phyloP scores from a whole-genome alignment of 1,140 invertebrate species.

The Bombyx mandarina region DNA sequence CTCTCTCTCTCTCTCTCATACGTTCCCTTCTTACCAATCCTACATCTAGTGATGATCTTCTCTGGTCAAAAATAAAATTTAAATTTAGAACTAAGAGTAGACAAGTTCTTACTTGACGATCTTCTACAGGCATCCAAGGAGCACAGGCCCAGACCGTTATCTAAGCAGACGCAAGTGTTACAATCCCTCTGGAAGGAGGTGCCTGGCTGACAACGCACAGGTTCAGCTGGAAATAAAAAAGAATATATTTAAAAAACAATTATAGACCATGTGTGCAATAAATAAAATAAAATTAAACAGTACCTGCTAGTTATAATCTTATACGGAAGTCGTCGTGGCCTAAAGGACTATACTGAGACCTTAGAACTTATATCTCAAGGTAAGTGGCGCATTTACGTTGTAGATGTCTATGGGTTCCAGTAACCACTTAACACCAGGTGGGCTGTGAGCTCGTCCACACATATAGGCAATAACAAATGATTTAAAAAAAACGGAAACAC shows the following conservation, averaged over 20 bases:
- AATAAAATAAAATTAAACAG: background rate
- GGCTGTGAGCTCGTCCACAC: too few relatives aligned
- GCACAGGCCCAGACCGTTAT: slow-evolving; percentile 23
- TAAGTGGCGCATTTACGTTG: too few relatives aligned
- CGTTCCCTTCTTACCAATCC: background rate
- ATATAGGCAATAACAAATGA: too few relatives aligned
- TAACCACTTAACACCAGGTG: too few relatives aligned
- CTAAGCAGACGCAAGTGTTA: slow-evolving; percentile 27
- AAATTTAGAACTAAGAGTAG: background rate
- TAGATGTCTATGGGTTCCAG: too few relatives aligned
- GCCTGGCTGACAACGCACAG: slow-evolving; percentile 25
- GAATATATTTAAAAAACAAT: background rate
- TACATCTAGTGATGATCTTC: background rate
- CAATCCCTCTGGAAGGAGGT: slow-evolving; percentile 27
- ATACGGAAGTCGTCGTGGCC: background rate
- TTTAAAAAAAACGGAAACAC: background rate
- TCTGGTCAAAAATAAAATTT: background rate
- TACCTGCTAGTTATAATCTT: background rate
- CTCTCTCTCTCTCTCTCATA: too few relatives aligned
- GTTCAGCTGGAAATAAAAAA: slow-evolving; percentile 23
- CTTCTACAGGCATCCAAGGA: slow-evolving; percentile 8
- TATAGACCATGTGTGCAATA: too few relatives aligned
- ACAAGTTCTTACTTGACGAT: background rate
- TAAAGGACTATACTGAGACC: too few relatives aligned
- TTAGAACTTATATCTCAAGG: too few relatives aligned